These are phyloP conservation scores for Anarrhichthys ocellatus DNA, from an alignment of 2,113 vertebrate species.

Conservation along the genomic window DNA sequence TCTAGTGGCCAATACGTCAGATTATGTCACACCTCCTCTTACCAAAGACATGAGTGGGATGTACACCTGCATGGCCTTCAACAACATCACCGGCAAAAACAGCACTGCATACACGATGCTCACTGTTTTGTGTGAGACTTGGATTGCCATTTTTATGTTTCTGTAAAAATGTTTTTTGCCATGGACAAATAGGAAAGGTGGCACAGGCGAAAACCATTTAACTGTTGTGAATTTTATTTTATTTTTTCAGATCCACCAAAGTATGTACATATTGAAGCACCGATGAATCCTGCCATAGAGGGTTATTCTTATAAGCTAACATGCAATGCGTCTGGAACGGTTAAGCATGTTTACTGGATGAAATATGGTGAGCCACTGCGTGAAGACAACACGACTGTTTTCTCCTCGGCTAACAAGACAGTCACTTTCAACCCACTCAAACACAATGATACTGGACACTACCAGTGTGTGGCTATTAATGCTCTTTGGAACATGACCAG, in stretches of 20 bases:
- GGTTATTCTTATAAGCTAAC: slow-evolving; percentile 36
- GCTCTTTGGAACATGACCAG: slow-evolving; percentile 56
- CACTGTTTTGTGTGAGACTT: slow-evolving; percentile 60
- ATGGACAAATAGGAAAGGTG: background rate
- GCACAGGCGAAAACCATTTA: background rate
- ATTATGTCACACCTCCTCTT: slow-evolving; percentile 12
- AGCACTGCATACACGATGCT: slow-evolving; percentile 35
- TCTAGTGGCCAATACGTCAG: slow-evolving; percentile 12
- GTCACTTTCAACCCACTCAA: slow-evolving; percentile 58
- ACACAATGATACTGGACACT: slow-evolving; percentile 48
- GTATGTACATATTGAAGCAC: slow-evolving; percentile 5
- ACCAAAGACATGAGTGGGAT: background rate
- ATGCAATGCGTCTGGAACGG: slow-evolving; percentile 59
- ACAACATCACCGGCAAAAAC: slow-evolving; percentile 15
- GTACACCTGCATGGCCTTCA: slow-evolving; percentile 21
- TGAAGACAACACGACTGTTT: slow-evolving; percentile 24
- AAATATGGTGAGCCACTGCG: slow-evolving; percentile 37
- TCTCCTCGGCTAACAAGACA: slow-evolving; percentile 45
- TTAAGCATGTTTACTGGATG: slow-evolving; percentile 60
- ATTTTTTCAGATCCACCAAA: slow-evolving; percentile 52
- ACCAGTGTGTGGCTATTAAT: slow-evolving; percentile 64
- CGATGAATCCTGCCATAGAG: slow-evolving; percentile 27
- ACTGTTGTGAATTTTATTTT: background rate
- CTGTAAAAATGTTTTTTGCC: background rate
- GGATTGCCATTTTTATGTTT: background rate